Conservation (phyloP, 1,140 invertebrate genomes). For the Drosophila ficusphila region DNA sequence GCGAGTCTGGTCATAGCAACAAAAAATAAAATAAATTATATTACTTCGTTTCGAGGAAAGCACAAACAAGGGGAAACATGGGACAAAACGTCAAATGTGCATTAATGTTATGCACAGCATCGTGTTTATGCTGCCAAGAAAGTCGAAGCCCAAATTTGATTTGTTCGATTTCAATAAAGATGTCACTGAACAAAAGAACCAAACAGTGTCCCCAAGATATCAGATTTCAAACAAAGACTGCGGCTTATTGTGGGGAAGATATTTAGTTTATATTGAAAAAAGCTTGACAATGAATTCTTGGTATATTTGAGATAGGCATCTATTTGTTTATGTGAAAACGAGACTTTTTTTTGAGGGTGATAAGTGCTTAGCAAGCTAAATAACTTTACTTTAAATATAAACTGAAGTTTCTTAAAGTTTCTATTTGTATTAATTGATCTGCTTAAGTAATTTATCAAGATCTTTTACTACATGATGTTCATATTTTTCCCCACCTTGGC, state of each 20-base stretch:
- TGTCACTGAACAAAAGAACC: constrained; percentile 32
- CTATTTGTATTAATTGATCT: neutral
- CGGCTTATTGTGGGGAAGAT: neutral
- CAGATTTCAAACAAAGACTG: constrained; percentile 1
- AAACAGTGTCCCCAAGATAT: constrained; percentile 24
- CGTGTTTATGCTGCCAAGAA: constrained; percentile 12
- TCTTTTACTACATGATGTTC: neutral
- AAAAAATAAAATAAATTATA: constrained; percentile 46
- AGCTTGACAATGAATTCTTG: neutral
- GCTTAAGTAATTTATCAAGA: constrained; percentile 23
- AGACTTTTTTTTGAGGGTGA: neutral
- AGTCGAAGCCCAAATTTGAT: constrained; percentile 20
- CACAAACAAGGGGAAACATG: constrained; percentile 13
- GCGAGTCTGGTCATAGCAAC: constrained; percentile 18
- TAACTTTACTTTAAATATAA: no score
- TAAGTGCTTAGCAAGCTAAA: no score
- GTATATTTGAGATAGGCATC: constrained; percentile 1
- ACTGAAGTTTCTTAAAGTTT: no score
- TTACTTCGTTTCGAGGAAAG: constrained; percentile 24
- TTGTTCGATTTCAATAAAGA: constrained; percentile 35
- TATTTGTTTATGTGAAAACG: neutral
- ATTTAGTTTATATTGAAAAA: neutral
- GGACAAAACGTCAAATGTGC: constrained; percentile 11
- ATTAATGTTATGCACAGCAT: constrained; percentile 24
- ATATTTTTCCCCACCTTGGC: neutral